phyloP scores from a whole-genome alignment of 2,888 invertebrate species.

The Steinernema scapterisci region DNA sequence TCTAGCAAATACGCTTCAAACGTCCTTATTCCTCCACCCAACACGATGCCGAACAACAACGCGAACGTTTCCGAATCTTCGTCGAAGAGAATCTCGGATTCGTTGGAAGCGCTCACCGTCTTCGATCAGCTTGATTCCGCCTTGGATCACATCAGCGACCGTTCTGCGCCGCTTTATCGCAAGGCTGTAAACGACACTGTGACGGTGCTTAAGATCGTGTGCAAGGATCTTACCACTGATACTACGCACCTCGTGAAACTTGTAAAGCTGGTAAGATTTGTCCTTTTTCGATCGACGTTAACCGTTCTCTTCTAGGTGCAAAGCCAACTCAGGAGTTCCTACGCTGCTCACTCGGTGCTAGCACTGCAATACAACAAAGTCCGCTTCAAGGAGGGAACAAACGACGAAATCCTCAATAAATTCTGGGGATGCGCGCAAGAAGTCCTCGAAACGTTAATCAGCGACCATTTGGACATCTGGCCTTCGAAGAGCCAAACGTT shows the following conservation, averaged over 20 bases:
- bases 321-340: background rate
- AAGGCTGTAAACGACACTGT: constrained; percentile 46
- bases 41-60: background rate
- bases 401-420: constrained; percentile 13
- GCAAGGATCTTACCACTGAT: background rate
- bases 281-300: background rate
- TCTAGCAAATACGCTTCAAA: constrained; percentile 38
- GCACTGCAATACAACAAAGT: constrained; percentile 11
- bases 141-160: constrained; percentile 41
- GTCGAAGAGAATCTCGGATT: constrained; percentile 35
- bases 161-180: constrained; percentile 33
- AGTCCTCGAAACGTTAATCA: constrained; percentile 55
- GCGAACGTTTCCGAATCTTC: background rate
- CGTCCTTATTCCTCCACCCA: background rate
- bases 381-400: background rate
- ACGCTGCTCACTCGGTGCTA: background rate
- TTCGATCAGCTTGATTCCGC: constrained; percentile 49
- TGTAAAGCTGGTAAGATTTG: background rate
- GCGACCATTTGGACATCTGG: constrained; percentile 61
- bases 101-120: constrained; percentile 43
- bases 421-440: constrained; percentile 58
- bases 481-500: constrained; percentile 39
- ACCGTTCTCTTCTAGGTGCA: background rate
- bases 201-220: constrained; percentile 36
- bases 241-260: constrained; percentile 2